phyloP scores from a whole-genome alignment of 2,113 vertebrate genomes.

The Eptesicus fuscus region DNA sequence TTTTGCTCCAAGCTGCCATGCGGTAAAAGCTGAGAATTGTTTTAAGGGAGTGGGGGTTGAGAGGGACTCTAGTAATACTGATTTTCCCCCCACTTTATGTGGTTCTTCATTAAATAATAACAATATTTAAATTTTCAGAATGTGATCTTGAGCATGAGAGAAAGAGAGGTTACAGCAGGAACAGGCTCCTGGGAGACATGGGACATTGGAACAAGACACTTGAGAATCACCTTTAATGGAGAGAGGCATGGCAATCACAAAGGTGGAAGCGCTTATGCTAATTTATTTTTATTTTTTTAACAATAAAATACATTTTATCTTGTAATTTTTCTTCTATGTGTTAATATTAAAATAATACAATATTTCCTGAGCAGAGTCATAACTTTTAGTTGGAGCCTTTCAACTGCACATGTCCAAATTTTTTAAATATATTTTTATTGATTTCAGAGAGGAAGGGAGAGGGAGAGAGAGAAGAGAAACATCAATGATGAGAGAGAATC shows the following conservation, averaged over 20 bases:
- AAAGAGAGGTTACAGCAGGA: background rate
- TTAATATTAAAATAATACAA: background rate
- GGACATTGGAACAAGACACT: background rate
- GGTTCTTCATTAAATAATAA: background rate
- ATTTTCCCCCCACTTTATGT: background rate
- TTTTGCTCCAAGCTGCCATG: background rate
- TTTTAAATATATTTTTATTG: too few species aligned
- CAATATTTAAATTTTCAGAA: background rate
- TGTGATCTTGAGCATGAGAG: background rate
- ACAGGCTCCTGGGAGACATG: background rate
- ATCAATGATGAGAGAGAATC: too few species aligned
- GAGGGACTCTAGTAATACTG: background rate
- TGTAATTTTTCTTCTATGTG: background rate
- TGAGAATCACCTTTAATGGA: background rate
- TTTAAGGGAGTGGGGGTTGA: background rate
- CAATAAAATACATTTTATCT: background rate
- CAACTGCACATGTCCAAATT: background rate
- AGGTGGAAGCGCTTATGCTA: background rate
- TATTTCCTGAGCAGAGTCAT: background rate
- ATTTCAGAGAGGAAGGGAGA: too few species aligned
- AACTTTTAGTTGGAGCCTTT: background rate
- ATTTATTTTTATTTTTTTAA: background rate
- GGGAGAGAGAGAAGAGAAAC: too few species aligned
- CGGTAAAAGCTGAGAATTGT: background rate
- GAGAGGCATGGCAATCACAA: background rate